Percentiles rank a stretch among this genome's conserved stretches.
Conservation (phyloP, 2,888 invertebrate genomes). For the Perizoma flavofasciatum region DNA sequence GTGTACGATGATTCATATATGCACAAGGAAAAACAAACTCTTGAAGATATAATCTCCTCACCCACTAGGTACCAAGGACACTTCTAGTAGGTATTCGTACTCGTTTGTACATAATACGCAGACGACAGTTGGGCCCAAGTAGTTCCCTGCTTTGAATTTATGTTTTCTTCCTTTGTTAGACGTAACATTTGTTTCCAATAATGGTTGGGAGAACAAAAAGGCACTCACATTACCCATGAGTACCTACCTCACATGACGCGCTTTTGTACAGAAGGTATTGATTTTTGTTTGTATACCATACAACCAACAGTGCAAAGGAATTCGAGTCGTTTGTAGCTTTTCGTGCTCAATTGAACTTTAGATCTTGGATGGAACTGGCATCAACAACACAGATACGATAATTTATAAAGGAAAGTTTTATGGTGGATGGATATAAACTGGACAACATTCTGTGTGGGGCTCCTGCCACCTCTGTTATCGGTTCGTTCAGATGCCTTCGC, state of each 20-base stretch:
- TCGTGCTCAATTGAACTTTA: background rate
- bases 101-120: too few relatives aligned
- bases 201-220: conserved; percentile 32
- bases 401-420: too few relatives aligned
- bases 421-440: too few relatives aligned
- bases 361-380: background rate
- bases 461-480: too few relatives aligned
- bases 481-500: too few relatives aligned
- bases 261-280: conserved; percentile 27
- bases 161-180: conserved; percentile 27
- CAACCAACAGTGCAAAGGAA: conserved; percentile 11
- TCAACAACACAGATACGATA: too few relatives aligned
- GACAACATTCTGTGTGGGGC: too few relatives aligned
- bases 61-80: too few relatives aligned
- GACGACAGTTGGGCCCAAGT: background rate
- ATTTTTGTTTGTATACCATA: conserved; percentile 23
- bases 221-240: conserved; percentile 22
- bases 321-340: conserved; percentile 1
- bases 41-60: too few relatives aligned
- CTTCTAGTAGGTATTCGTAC: too few relatives aligned
- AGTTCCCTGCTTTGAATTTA: conserved; percentile 3
- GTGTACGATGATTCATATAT: too few relatives aligned
- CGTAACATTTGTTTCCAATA: conserved; percentile 32
- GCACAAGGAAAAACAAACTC: too few relatives aligned
- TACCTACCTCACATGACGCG: conserved; percentile 20